Base-by-base conservation (phyloP, 2,888 invertebrate genomes). In the Bibio marci region DNA sequence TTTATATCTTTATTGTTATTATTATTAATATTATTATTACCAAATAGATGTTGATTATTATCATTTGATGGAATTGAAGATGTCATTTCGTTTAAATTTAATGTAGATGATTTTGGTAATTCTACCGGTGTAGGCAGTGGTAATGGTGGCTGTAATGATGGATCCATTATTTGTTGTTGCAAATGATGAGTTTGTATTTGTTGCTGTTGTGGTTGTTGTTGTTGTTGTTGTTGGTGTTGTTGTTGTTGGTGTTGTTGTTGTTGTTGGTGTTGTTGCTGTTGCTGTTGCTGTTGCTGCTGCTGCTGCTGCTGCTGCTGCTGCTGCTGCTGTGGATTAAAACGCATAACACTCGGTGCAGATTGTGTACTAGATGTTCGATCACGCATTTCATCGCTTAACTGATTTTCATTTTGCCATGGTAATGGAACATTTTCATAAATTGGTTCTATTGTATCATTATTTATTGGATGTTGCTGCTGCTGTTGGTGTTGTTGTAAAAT, bases 381-480 rank as follows among this genome's bases (percentile, higher is more conserved):
- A 3, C 60, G 53, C 52, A 59, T 59, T 40, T 50, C 49, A 41
- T 42, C 47, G 43, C 45, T 26, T 26, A 33, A 22, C 6, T 3
- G 30, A 15, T 18, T 27, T 38, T 41, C 4, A 44, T 52, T 59
- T 33, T 69, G 70, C 74, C 76, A 77, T 0, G 79, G 75, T 22
- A 79, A 53, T 1, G 80, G 81, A 7, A 83, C 78, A 55, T 83
- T 83, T 52, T 83, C 82, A 55, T 83, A 83, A 45, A 83, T 83
- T 1, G 83, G 83, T 52, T 83, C 83, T 12, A 73, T 75, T 44
- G 45, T 76, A 61, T 47, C 70, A 45, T 50, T 70, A 22, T 22
- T 22, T 22, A 22, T 6, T 22, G 22, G 4, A 22, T 22, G 22
- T 8, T 22, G 22, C 15, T 64, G 52, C 53, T 68, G 59, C 26